Evolutionary conservation across 2,113 vertebrate genomes (phyloP), one percentile per base, ranked within the genome.

Genomic region (Ophthalmolycus amberensis): DNA sequence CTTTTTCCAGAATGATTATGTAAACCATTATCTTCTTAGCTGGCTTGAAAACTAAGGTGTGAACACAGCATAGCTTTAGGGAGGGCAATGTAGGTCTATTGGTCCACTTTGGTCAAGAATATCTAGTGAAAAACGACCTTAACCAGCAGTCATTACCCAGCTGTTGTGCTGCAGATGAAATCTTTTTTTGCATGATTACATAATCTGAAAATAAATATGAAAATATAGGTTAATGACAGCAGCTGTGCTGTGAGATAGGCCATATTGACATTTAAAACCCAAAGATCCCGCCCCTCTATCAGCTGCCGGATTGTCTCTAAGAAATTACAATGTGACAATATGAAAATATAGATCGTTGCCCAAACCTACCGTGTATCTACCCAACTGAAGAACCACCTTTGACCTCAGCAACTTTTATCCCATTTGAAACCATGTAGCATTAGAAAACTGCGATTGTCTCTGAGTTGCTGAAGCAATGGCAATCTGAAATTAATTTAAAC

Each of bases 21-120:
- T 60, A 58, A 76, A 77, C 29, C 37, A 32, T 2, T 37, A 4
- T 73, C 37, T 32, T 77, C 50, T 58, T 44, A 1, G 44, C 12
- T 68, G 59, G n/a, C 16, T 48, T 65, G 10, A 59, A 75, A 32
- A 77, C 27, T 70, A 1, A 68, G 48, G 66, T 79, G 80, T 65
- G 58, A 79, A 68, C 22, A 52, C n/a, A 52, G 18, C 50, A 52
- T 69, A 10, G 5, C 25, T 69, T 40, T 9, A 40, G 22, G 63
- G 38, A 42, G 25, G 22, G 38, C 38, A 25, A n/a, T 34, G 9
- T 32, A 38, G 42, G 46, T 50, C 14, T 46, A 25, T 58, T 74
- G 12, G 18, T 63, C 60, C 40, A 59, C 37, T 74, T 37, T 46
- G 10, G n/a, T 75, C 22, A 8, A 14, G n/a, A 48, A 34, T 56